phyloP scores from a whole-genome alignment of 2,113 vertebrate species.

The Reinhardtius hippoglossoides region DNA sequence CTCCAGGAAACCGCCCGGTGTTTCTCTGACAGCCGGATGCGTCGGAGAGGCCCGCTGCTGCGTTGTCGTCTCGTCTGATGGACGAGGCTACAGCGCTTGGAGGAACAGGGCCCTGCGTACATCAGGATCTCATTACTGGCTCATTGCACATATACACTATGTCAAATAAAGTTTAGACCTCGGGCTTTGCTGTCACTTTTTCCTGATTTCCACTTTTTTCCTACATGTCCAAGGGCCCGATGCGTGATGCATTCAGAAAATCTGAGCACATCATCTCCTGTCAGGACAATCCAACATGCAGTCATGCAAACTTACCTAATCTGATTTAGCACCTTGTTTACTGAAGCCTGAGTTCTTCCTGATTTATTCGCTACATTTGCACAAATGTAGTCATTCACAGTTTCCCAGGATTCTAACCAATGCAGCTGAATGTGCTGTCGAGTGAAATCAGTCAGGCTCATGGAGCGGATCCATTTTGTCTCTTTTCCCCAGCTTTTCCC shows the following conservation, averaged over 20 bases:
- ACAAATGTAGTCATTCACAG: constrained; percentile 34
- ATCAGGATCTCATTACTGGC: constrained; percentile 70
- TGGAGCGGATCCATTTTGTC: not conserved
- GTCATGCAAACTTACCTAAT: constrained; percentile 41
- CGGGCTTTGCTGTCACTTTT: constrained; percentile 61
- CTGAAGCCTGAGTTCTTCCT: constrained; percentile 23
- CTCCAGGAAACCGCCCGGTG: constrained; percentile 56
- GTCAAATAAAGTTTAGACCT: constrained; percentile 56
- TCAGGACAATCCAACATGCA: constrained; percentile 45
- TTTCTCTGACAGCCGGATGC: constrained; percentile 52
- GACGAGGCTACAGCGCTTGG: constrained; percentile 25
- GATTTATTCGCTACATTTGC: constrained; percentile 40
- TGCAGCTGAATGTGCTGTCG: not conserved
- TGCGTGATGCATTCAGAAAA: constrained; percentile 40
- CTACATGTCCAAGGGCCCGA: constrained; percentile 23
- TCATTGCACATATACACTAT: constrained; percentile 51
- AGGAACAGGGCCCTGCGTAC: constrained; percentile 39
- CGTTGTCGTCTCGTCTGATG: constrained; percentile 15
- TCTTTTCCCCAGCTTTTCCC: not conserved
- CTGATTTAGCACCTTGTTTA: constrained; percentile 48
- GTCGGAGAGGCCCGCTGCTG: constrained; percentile 42
- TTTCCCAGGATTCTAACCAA: constrained; percentile 29
- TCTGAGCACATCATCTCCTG: constrained; percentile 40
- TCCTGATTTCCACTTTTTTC: constrained; percentile 59
- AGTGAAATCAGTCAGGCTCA: not conserved